These are phyloP conservation scores for Mormyrus proboscirostris DNA, from an alignment of 2,797 vertebrate species.

Conservation along the genomic window DNA sequence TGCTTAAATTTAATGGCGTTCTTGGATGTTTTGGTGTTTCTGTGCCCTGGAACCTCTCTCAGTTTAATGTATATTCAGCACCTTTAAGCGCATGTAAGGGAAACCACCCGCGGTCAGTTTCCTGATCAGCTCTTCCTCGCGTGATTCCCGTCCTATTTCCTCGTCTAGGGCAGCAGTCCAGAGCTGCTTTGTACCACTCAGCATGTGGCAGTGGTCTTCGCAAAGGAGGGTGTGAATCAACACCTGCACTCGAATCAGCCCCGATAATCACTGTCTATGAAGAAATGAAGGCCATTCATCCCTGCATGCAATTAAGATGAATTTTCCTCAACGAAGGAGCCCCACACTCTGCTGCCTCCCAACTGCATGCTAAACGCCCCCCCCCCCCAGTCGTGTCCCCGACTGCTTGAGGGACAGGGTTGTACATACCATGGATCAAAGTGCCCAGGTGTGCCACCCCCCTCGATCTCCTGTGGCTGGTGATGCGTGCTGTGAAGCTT, in stretches of 20 bases:
- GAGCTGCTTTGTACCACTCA: not conserved
- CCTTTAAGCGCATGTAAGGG: not conserved
- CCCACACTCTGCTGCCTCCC: not conserved
- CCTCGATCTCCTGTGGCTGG: not conserved
- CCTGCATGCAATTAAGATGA: not conserved
- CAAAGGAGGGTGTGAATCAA: conserved; percentile 4
- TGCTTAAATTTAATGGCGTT: not conserved
- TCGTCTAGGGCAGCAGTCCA: not conserved
- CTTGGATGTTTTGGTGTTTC: not conserved
- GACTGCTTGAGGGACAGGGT: not conserved
- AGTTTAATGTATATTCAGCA: not conserved
- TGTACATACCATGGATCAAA: not conserved
- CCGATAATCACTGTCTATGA: conserved; percentile 20
- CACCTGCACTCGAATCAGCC: conserved; percentile 20
- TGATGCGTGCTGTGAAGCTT: not conserved
- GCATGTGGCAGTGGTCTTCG: not conserved
- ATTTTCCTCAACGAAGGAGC: not conserved
- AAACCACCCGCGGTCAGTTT: not conserved
- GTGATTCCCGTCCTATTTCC: not conserved
- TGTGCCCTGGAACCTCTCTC: not conserved
- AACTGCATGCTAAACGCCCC: not conserved
- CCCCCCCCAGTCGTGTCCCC: not conserved
- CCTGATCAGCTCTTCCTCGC: not conserved
- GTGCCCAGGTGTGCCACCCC: not conserved
- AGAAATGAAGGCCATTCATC: conserved; percentile 17